Conservation (phyloP, 2,888 invertebrate genomes). For the Tupiocoris notatus region DNA sequence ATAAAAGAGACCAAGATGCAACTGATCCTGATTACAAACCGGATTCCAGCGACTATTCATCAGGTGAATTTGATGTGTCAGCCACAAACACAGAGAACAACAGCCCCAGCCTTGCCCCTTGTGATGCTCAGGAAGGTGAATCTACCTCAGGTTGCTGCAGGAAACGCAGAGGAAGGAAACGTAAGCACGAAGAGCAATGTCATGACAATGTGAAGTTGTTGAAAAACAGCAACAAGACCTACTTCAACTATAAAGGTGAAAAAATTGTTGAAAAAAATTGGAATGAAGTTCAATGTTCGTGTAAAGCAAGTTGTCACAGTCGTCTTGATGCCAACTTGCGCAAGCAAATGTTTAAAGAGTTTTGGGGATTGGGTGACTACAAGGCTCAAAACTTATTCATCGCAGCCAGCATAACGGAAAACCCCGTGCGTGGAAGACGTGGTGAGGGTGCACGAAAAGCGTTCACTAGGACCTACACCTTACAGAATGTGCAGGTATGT, state of each 20-base stretch:
- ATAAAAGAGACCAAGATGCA: background rate
- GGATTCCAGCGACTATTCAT: background rate
- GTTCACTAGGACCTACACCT: slow-evolving; percentile 4
- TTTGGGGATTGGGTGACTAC: slow-evolving; percentile 11
- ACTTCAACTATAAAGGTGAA: slow-evolving; percentile 5
- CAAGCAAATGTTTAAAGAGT: slow-evolving; percentile 6
- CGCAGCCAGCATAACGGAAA: slow-evolving; percentile 1
- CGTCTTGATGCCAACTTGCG: background rate
- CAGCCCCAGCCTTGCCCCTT: background rate
- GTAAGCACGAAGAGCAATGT: background rate
- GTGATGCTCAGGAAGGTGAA: slow-evolving; percentile 4
- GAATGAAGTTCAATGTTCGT: slow-evolving; percentile 17
- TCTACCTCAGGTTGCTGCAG: background rate
- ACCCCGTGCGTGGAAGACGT: too few relatives aligned
- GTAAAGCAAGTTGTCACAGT: background rate
- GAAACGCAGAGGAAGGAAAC: slow-evolving; percentile 11
- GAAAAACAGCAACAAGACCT: slow-evolving; percentile 4
- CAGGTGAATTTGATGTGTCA: slow-evolving; percentile 1
- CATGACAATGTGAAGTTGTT: background rate
- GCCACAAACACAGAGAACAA: background rate
- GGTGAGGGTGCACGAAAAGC: too few relatives aligned
- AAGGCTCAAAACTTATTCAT: slow-evolving; percentile 19
- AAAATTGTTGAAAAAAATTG: background rate
- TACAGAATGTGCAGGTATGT: slow-evolving; percentile 16
- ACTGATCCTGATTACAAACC: slow-evolving; percentile 13